Percentiles rank a stretch among this genome's conserved stretches.
phyloP scores from a whole-genome alignment of 2,113 vertebrate species.

The Eretmochelys imbricata region DNA sequence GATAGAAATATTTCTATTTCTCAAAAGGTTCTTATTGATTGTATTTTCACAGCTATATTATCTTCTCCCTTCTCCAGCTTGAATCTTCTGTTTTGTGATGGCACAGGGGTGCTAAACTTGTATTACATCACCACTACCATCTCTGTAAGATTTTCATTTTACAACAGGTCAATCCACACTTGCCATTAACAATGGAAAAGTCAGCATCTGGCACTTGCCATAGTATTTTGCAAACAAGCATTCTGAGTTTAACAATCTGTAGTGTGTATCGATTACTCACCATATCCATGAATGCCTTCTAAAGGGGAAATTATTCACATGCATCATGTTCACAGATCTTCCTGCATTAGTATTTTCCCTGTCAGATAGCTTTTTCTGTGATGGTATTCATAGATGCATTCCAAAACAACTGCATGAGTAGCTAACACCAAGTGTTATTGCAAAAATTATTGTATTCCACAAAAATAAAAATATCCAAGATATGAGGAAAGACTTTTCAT shows the following conservation, averaged over 20 bases:
- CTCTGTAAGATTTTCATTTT: slow-evolving; percentile 36
- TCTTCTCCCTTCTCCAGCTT: background rate
- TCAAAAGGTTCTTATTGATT: background rate
- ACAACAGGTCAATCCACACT: slow-evolving; percentile 16
- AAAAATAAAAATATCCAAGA: slow-evolving; percentile 75
- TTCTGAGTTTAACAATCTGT: slow-evolving; percentile 55
- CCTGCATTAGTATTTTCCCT: slow-evolving; percentile 81
- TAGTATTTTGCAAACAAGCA: slow-evolving; percentile 67
- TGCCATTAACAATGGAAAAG: slow-evolving; percentile 32
- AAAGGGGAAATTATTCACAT: slow-evolving; percentile 93
- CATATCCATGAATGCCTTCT: slow-evolving; percentile 99
- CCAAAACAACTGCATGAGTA: slow-evolving; percentile 78
- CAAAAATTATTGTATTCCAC: slow-evolving; percentile 80
- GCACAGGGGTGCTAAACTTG: background rate
- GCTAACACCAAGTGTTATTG: slow-evolving; percentile 80
- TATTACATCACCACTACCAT: slow-evolving; percentile 52
- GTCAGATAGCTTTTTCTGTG: slow-evolving; percentile 74
- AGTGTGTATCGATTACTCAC: slow-evolving; percentile 86
- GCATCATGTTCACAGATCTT: slow-evolving; percentile 91
- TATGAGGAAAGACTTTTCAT: slow-evolving; percentile 69
- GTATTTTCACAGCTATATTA: background rate
- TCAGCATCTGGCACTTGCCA: slow-evolving; percentile 55
- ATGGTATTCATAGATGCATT: slow-evolving; percentile 80
- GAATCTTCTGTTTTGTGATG: slow-evolving; percentile 24
- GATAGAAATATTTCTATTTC: background rate